phyloP scores from a whole-genome alignment of 1,140 invertebrate species.

The Papilio aristodemus region DNA sequence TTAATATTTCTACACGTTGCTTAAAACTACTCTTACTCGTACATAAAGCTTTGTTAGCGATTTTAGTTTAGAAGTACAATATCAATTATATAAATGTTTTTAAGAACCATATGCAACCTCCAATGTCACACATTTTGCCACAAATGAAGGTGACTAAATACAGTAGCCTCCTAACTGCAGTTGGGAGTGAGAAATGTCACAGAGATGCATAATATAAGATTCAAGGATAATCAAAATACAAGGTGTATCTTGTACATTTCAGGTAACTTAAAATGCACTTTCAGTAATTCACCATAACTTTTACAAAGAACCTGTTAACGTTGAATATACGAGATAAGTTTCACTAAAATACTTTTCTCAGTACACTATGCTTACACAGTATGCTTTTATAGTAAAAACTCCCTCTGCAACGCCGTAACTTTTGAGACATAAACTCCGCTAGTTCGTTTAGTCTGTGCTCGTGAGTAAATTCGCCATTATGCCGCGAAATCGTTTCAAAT shows the following conservation, averaged over 20 bases:
- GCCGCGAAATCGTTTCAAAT: conserved; percentile 45
- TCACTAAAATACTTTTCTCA: conserved; percentile 23
- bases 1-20: too few species aligned
- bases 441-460: conserved; percentile 32
- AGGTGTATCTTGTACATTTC: not conserved
- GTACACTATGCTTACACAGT: too few species aligned
- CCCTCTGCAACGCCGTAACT: conserved; percentile 21
- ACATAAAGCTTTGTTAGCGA: too few species aligned
- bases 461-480: conserved; percentile 35
- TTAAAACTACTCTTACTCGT: too few species aligned
- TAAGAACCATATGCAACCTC: too few species aligned
- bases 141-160: too few species aligned
- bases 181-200: too few species aligned
- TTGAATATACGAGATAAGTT: conserved; percentile 26
- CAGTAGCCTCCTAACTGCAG: too few species aligned
- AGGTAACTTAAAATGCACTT: conserved; percentile 11
- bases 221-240: not conserved
- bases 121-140: too few species aligned
- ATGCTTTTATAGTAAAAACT: conserved; percentile 27
- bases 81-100: too few species aligned
- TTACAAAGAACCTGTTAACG: conserved; percentile 18
- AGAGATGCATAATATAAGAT: not conserved
- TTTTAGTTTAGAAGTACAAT: too few species aligned
- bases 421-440: conserved; percentile 31
- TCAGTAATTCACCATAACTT: conserved; percentile 4